Evolutionary conservation across 2,113 vertebrate species (phyloP).

Genomic region (Psophia crepitans): DNA sequence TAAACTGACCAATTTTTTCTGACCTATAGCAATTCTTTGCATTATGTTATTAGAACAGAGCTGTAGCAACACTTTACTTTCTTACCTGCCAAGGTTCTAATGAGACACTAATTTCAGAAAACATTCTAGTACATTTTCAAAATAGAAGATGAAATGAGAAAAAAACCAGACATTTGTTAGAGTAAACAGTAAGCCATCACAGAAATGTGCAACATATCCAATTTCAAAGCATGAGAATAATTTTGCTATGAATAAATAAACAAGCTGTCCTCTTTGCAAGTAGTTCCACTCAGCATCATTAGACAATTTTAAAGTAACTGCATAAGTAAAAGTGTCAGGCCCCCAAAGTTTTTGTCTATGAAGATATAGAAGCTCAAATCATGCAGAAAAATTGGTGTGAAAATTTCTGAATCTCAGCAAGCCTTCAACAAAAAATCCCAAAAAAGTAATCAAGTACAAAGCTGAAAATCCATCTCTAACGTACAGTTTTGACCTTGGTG

Average conservation of each 20-base stretch:
- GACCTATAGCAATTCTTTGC: not conserved
- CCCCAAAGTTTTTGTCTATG: not conserved
- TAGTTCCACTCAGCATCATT: not conserved
- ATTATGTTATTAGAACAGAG: not conserved
- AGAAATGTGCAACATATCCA: not conserved
- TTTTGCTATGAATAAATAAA: constrained; percentile 25
- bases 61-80: not conserved
- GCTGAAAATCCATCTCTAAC: not conserved
- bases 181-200: not conserved
- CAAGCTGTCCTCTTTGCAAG: not conserved
- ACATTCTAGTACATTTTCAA: not conserved
- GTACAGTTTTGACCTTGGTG: not conserved
- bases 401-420: not conserved
- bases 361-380: not conserved
- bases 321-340: not conserved
- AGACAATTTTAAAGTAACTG: not conserved
- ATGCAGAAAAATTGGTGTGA: not conserved
- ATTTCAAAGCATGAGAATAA: not conserved
- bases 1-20: not conserved
- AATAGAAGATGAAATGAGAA: not conserved
- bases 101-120: constrained; percentile 21
- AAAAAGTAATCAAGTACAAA: not conserved
- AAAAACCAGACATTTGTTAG: not conserved
- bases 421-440: not conserved
- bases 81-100: constrained; percentile 23